Evolutionary conservation across 2,113 vertebrate genomes (phyloP).

Genomic region (Catharus fuscescens): DNA sequence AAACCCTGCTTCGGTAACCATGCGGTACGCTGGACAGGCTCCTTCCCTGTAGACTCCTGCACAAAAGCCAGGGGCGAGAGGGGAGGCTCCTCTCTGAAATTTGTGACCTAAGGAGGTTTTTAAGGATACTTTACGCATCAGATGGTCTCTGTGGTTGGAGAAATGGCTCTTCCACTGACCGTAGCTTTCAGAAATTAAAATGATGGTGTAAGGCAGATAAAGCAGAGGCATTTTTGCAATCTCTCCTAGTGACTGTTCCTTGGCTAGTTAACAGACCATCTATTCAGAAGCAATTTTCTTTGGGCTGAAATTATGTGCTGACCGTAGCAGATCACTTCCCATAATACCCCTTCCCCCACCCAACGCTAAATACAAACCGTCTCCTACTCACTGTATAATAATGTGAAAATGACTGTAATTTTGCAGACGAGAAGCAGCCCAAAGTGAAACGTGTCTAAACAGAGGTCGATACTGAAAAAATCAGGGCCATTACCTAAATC

Average conservation of each 20-base stretch:
- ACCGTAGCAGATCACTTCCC: slow-evolving; percentile 80
- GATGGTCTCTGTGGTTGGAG: slow-evolving; percentile 29
- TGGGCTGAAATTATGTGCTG: slow-evolving; percentile 82
- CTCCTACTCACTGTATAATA: slow-evolving; percentile 81
- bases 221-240: slow-evolving; percentile 69
- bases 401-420: slow-evolving; percentile 85
- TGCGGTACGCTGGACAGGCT: not conserved
- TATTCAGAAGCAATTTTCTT: slow-evolving; percentile 84
- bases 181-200: slow-evolving; percentile 57
- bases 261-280: slow-evolving; percentile 79
- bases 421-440: slow-evolving; percentile 76
- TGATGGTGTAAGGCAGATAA: slow-evolving; percentile 70
- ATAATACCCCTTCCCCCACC: slow-evolving; percentile 81
- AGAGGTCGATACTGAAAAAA: slow-evolving; percentile 79
- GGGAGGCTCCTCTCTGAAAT: not conserved
- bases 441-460: slow-evolving; percentile 81
- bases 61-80: not conserved
- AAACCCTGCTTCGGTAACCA: not conserved
- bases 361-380: slow-evolving; percentile 77
- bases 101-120: not conserved
- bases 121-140: slow-evolving; percentile 34
- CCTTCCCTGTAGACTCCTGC: not conserved
- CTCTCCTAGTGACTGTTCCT: slow-evolving; percentile 71
- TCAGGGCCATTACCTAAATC: slow-evolving; percentile 80
- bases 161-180: slow-evolving; percentile 17